Conservation (phyloP, 2,797 vertebrate species). For the Cheirogaleus major region DNA sequence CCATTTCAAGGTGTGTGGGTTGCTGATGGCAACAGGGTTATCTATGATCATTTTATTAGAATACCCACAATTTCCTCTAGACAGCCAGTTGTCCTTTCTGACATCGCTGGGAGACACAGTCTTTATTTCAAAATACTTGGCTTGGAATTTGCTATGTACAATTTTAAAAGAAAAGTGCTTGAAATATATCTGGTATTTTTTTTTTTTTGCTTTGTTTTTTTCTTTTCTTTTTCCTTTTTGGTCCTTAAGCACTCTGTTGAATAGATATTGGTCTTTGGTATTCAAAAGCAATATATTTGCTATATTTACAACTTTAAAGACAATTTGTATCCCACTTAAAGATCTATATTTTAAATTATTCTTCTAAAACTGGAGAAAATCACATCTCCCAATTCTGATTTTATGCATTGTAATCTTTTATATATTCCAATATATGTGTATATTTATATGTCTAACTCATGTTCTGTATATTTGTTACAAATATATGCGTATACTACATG, state of each 20-base stretch:
- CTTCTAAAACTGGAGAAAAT: neutral
- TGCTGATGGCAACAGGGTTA: neutral
- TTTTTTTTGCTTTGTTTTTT: neutral
- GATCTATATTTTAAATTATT: neutral
- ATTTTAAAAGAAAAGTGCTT: neutral
- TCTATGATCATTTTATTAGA: neutral
- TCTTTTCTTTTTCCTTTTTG: neutral
- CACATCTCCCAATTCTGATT: neutral
- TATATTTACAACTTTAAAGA: neutral
- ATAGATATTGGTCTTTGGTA: neutral
- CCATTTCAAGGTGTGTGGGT: neutral
- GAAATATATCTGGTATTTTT: neutral
- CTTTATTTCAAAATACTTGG: neutral
- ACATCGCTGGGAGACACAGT: rapidly evolving
- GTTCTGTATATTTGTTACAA: neutral
- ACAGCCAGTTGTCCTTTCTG: neutral
- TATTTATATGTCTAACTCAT: neutral
- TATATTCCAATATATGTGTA: no score
- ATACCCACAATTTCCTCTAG: rapidly evolving
- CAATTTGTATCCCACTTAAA: neutral
- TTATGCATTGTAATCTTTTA: neutral
- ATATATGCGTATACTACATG: neutral
- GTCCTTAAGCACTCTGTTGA: neutral
- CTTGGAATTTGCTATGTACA: neutral
- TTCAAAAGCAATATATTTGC: neutral